Base-by-base conservation (phyloP, 2,888 invertebrate species). In the Laspeyria flexula region DNA sequence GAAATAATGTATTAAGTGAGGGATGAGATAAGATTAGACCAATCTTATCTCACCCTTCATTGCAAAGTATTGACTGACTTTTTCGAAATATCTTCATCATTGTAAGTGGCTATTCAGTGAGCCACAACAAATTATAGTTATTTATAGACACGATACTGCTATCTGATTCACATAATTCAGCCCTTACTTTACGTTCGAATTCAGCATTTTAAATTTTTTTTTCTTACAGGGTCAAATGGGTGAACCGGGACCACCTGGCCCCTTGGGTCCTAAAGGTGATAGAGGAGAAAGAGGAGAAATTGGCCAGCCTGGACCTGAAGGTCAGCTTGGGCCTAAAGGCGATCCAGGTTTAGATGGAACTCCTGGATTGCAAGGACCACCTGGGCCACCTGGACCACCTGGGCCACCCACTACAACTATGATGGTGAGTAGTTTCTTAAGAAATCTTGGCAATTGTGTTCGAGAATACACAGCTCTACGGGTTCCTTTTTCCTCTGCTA, bases 261-360 rank as follows among this genome's bases (percentile, higher is more conserved):
- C 93, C 43, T 75, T 88, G 49, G 95, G 96, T 31, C 81, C 86
- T 0, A 93, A 93, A 70, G 96, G 96, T 0, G 95, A 95, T 25
- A 94, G 94, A 75, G 97, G 96, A 50, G 97, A 96, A 66, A 93
- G 94, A 71, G 96, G 96, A 29, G 93, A 94, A 10, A 65, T 79
- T 4, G 95, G 95, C 1, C 74, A 90, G 1, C 83, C 90, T 18
- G 95, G 96, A 2, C 93, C 94, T 33, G 95, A 95, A 83, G 97
- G 97, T 41, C 93, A 94, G 49, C 95, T 94, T 70, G 97, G 97
- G 15, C 93, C 94, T 25, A 96, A 96, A 88, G 97, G 97, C 15
- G 96, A 96, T 61, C 94, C 95, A 42, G 96, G 96, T 15, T 86
- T 93, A 38, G 96, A 96, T 74, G 96, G 96, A 0, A 82, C 93